A percentile compares a stretch with the other conserved stretches of the same genome.
These are phyloP conservation scores for Heliconius ismenius DNA, from an alignment of 2,888 invertebrate genomes.

Conservation along the genomic window DNA sequence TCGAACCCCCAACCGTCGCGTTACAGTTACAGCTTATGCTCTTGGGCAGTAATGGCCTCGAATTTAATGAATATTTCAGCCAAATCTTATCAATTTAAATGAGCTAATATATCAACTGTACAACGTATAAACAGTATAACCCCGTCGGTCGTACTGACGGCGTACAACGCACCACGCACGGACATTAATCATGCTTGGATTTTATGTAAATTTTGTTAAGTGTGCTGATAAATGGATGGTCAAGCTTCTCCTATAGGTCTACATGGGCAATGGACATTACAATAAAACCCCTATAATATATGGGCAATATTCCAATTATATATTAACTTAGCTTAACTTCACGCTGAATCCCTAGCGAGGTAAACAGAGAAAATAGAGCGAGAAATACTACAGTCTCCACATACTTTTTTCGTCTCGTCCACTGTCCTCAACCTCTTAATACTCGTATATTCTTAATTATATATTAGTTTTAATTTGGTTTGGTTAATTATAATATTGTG, in stretches of 20 bases:
- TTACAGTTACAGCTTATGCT: neutral
- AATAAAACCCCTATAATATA: neutral
- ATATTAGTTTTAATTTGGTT: too few relatives aligned
- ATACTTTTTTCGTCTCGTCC: too few relatives aligned
- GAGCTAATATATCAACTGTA: constrained; percentile 55
- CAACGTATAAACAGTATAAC: constrained; percentile 52
- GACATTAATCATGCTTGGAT: constrained; percentile 72
- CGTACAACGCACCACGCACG: constrained; percentile 52
- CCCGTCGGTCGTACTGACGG: constrained; percentile 42
- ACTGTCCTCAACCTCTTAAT: too few relatives aligned
- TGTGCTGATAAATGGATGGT: constrained; percentile 78
- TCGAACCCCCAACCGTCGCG: neutral
- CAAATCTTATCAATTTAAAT: constrained; percentile 42
- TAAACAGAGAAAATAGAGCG: too few relatives aligned
- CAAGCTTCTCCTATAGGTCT: constrained; percentile 52
- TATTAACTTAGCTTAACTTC: too few relatives aligned
- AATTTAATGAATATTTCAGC: constrained; percentile 2
- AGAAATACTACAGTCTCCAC: too few relatives aligned
- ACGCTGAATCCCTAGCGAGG: too few relatives aligned
- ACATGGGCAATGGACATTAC: constrained; percentile 45
- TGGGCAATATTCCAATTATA: neutral
- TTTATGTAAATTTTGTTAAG: constrained; percentile 79
- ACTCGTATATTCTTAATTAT: too few relatives aligned
- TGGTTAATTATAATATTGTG: too few relatives aligned
- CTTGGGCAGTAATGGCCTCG: too few relatives aligned